Conservation (phyloP, 2,113 vertebrate genomes). For the Marmota monax region DNA sequence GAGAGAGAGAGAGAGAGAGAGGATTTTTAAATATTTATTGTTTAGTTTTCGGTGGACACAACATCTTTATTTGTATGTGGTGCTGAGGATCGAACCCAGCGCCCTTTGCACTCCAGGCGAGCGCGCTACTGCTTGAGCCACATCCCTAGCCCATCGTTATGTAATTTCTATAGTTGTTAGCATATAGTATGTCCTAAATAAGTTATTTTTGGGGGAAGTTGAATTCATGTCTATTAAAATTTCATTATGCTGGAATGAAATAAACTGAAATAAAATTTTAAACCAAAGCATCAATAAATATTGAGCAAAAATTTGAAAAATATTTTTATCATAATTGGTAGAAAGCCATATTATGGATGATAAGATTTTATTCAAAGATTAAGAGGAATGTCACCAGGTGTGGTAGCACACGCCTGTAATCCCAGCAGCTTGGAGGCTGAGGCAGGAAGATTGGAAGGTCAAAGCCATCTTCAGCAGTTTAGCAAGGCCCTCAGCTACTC, state of each 20-base stretch:
- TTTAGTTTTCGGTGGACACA: too few species aligned
- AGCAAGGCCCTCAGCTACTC: too few species aligned
- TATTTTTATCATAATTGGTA: not conserved
- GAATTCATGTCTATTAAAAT: not conserved
- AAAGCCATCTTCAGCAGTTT: too few species aligned
- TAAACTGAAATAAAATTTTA: not conserved
- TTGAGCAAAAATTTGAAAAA: constrained; percentile 8
- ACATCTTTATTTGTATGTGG: too few species aligned
- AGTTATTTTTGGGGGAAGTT: not conserved
- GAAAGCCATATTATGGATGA: not conserved
- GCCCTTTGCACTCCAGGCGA: too few species aligned
- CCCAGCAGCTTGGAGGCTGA: too few species aligned
- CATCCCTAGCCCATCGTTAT: not conserved
- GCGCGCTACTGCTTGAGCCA: too few species aligned
- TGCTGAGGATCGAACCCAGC: too few species aligned
- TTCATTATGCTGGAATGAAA: not conserved
- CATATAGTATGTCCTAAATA: not conserved
- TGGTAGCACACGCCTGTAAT: too few species aligned
- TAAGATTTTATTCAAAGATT: constrained; percentile 41
- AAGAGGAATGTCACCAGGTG: not conserved
- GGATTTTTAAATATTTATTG: too few species aligned
- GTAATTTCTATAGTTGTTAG: not conserved
- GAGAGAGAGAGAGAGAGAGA: too few species aligned
- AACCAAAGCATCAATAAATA: constrained; percentile 29
- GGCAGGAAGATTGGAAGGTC: too few species aligned